Evolutionary conservation across 2,888 invertebrate species (phyloP), one percentile per base, ranked within the genome.

Genomic region (Archaeoteleia sp.): DNA sequence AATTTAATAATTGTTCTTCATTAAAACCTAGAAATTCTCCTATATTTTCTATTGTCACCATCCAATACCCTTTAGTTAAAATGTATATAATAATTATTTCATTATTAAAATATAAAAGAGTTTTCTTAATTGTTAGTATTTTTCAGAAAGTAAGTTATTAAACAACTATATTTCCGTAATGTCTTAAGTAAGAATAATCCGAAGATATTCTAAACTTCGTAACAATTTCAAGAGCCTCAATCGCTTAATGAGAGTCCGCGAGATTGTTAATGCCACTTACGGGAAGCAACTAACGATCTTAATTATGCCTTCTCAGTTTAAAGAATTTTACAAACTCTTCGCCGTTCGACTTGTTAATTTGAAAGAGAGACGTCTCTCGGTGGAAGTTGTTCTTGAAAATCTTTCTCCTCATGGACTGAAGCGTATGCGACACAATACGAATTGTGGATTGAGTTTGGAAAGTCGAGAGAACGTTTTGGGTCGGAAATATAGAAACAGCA

Each of bases 391-490:
- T 54, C 54, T 51, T 45, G 37, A 23, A 8, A 43, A 34, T 40
- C 17, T 15, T 53, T 42, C 20, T 32, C 40, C 23, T 10, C 14
- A 20, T 10, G 9, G 55, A 32, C 2, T 6, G n/a, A 34, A 27
- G 63, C 49, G 51, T 39, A 73, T 72, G 77, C 75, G 70, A 74
- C 76, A 80, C 79, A 78, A 79, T 81, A 74, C 78, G 76, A 77
- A 77, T 75, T 63, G 76, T 73, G 78, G 71, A 79, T 79, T 78
- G 74, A 74, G 78, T 80, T 79, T 75, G 77, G 74, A 61, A 74
- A 65, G 74, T 75, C 71, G 74, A 61, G 55, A 42, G 66, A 53
- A 39, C 62, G 58, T 58, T 62, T 67, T 45, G 45, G 60, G 51
- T 55, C 68, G 65, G 55, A 65, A 57, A 63, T 54, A 53, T 49